These are phyloP conservation scores for Cremastinae sp. DNA, from an alignment of 2,888 invertebrate genomes.

Conservation along the genomic window DNA sequence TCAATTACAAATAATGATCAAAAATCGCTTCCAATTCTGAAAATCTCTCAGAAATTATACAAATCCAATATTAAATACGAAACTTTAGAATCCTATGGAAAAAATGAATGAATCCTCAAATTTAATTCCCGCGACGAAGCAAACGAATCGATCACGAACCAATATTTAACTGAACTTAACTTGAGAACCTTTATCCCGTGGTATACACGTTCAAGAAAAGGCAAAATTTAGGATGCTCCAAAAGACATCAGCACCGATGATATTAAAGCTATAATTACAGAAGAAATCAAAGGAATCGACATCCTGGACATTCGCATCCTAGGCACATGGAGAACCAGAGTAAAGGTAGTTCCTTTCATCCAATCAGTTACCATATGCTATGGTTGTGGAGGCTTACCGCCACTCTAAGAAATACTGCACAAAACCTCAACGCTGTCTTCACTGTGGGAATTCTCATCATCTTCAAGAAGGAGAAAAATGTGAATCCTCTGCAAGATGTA, in stretches of 20 bases:
- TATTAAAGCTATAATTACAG: background rate
- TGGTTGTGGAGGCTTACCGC: conserved; percentile 21
- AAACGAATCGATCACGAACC: background rate
- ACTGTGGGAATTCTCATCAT: background rate
- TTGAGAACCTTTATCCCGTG: background rate
- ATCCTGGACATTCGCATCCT: background rate
- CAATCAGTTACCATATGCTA: conserved; percentile 1
- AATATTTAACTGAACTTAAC: background rate
- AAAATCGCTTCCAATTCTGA: background rate
- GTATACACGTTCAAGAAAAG: background rate
- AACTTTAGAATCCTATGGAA: conserved; percentile 6
- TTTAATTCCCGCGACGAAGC: conserved; percentile 12
- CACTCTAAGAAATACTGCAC: too few relatives aligned
- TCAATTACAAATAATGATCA: background rate
- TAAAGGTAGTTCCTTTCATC: conserved; percentile 4
- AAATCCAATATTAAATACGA: conserved; percentile 10
- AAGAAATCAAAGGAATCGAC: background rate
- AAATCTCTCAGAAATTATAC: background rate
- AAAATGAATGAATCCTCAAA: conserved; percentile 20
- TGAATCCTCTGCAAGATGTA: conserved; percentile 2
- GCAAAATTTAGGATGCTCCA: conserved; percentile 20
- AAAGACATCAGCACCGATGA: background rate
- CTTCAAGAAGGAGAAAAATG: conserved; percentile 2
- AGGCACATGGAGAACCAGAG: conserved; percentile 8
- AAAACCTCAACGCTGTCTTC: too few relatives aligned